These are phyloP conservation scores for Lasioglossum lativentre DNA, from an alignment of 2,888 invertebrate species.

Conservation along the genomic window DNA sequence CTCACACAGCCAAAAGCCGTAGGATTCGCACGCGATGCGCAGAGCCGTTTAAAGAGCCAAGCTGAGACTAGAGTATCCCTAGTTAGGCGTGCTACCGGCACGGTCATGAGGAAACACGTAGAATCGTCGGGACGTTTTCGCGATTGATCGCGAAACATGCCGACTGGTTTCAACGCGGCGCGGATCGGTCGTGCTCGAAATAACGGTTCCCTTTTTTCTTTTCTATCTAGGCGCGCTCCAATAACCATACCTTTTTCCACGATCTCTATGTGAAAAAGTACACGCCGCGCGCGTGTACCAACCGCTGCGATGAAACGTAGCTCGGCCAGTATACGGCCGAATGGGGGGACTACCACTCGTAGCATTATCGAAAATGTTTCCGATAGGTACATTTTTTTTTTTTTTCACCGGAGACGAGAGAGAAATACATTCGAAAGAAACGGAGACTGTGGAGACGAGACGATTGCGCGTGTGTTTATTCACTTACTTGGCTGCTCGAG, in stretches of 20 bases:
- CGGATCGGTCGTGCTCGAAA: slow-evolving; percentile 53
- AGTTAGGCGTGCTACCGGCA: slow-evolving; percentile 70
- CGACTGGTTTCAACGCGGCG: slow-evolving; percentile 50
- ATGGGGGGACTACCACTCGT: neutral
- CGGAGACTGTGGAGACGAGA: slow-evolving; percentile 9
- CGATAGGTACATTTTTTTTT: neutral
- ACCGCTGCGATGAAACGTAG: neutral
- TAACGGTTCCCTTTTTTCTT: slow-evolving; percentile 50
- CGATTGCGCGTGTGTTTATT: slow-evolving; percentile 65
- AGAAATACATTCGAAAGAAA: neutral
- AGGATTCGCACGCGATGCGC: slow-evolving; percentile 67
- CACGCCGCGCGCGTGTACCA: slow-evolving; percentile 15
- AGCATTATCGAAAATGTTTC: slow-evolving; percentile 33
- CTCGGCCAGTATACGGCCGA: neutral
- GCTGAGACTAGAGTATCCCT: slow-evolving; percentile 65
- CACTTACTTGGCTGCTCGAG: slow-evolving; percentile 80
- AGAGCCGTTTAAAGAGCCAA: slow-evolving; percentile 74
- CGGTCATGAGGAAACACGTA: slow-evolving; percentile 53
- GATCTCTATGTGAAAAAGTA: slow-evolving; percentile 23
- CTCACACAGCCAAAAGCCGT: slow-evolving; percentile 42
- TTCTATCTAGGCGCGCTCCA: slow-evolving; percentile 46
- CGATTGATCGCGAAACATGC: slow-evolving; percentile 54
- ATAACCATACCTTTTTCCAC: slow-evolving; percentile 46
- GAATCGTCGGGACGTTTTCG: slow-evolving; percentile 55
- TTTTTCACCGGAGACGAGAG: too few relatives aligned